Conservation (phyloP, 37 sponge, comb jelly and placozoan genomes). For the Bolinopsis microptera region DNA sequence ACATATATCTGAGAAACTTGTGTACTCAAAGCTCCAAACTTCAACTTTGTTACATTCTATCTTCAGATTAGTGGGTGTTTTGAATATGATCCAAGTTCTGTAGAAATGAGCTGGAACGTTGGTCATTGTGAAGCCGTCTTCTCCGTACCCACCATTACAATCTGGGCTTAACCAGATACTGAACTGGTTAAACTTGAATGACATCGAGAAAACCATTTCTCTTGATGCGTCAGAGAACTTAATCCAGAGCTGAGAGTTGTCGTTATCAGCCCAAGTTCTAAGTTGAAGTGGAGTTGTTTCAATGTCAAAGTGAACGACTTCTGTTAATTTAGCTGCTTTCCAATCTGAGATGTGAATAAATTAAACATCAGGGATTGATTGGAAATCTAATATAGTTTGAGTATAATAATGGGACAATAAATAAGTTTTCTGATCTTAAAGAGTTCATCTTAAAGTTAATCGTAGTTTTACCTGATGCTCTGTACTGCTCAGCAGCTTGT, state of each 20-base stretch:
- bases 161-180: not conserved
- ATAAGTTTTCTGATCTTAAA: no score
- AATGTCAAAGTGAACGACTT: not conserved
- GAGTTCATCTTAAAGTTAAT: no score
- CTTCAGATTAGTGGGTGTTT: not conserved
- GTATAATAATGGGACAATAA: no score
- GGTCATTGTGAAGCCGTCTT: not conserved
- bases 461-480: not conserved
- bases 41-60: not conserved
- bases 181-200: not conserved
- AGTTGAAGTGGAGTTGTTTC: not conserved
- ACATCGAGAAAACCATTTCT: not conserved
- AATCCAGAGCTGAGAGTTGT: not conserved
- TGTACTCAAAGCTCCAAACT: not conserved
- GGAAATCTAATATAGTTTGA: not conserved
- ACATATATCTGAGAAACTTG: not conserved
- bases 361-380: not conserved
- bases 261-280: not conserved
- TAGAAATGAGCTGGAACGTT: not conserved
- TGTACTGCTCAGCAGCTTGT: not conserved
- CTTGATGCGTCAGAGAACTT: not conserved
- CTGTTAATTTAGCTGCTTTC: not conserved
- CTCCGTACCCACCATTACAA: not conserved
- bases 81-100: not conserved
- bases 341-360: no score